Conservation (phyloP, 2,888 invertebrate species). For the Oscheius sp. region DNA sequence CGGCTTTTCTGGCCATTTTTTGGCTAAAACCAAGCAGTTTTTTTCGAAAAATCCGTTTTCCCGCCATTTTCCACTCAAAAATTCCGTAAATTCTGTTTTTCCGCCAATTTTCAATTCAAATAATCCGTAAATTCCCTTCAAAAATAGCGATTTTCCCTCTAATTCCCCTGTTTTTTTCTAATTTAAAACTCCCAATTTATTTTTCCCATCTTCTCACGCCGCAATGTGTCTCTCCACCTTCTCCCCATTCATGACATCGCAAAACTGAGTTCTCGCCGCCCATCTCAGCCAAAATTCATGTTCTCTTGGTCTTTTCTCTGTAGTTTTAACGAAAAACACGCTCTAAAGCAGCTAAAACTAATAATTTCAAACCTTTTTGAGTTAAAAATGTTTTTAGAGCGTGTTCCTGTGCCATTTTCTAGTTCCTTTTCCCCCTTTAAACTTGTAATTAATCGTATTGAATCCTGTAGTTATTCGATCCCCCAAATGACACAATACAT, state of each 20-base stretch:
- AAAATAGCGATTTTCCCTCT: background rate
- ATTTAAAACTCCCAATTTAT: no score
- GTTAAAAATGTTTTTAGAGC: no score
- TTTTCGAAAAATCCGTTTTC: no score
- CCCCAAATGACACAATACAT: constrained; percentile 6
- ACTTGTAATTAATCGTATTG: no score
- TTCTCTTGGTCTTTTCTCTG: background rate
- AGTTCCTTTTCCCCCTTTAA: background rate
- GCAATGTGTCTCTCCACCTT: background rate
- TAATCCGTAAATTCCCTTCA: background rate
- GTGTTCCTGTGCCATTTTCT: constrained; percentile 17
- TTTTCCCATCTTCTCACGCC: no score
- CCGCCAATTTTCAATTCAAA: background rate
- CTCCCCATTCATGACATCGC: constrained; percentile 28
- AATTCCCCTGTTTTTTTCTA: no score
- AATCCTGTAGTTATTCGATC: background rate
- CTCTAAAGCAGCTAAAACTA: background rate
- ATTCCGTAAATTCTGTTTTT: no score
- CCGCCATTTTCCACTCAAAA: background rate
- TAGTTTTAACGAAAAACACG: background rate
- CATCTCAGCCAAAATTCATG: constrained; percentile 18
- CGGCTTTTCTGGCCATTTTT: no score
- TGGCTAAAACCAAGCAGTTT: no score
- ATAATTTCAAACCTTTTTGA: no score
- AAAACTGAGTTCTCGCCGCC: constrained; percentile 28